Evolutionary conservation across 2,113 vertebrate genomes (phyloP).

Genomic region (Centrocercus urophasianus): DNA sequence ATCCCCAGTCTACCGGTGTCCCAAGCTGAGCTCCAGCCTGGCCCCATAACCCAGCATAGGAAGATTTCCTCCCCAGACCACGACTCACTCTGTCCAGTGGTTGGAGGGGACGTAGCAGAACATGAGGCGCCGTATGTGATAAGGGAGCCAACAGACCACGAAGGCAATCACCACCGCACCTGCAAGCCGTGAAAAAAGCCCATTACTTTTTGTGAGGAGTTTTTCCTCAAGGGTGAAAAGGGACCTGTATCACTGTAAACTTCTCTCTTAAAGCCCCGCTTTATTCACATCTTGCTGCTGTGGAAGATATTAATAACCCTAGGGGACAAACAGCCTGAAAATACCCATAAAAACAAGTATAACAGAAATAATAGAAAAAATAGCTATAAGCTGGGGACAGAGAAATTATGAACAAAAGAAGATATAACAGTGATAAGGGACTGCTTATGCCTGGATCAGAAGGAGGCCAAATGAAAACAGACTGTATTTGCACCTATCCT

Average conservation of each 20-base stretch:
- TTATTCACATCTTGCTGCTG: not conserved
- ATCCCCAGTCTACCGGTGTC: not conserved
- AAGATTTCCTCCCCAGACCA: rapidly evolving
- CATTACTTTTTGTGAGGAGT: not conserved
- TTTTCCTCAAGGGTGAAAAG: not conserved
- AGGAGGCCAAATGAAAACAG: not conserved
- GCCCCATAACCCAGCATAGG: rapidly evolving
- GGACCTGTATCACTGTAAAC: not conserved
- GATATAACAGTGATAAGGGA: not conserved
- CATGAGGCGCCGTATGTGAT: constrained; percentile 94
- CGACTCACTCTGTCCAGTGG: constrained; percentile 92
- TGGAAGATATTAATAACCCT: not conserved
- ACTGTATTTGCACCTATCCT: not conserved
- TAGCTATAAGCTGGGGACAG: not conserved
- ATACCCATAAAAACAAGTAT: not conserved
- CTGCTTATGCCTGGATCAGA: not conserved
- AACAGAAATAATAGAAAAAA: not conserved
- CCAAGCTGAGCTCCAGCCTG: not conserved
- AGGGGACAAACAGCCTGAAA: not conserved
- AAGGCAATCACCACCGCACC: constrained; percentile 95
- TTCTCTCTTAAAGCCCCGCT: not conserved
- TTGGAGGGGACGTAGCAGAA: constrained; percentile 89
- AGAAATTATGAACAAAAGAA: rapidly evolving
- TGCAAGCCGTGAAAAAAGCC: constrained; percentile 50
- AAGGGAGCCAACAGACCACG: constrained; percentile 96